Evolutionary conservation across 2,888 invertebrate genomes (phyloP), one percentile per base, ranked within the genome.

Genomic region (Sisyra nigra): DNA sequence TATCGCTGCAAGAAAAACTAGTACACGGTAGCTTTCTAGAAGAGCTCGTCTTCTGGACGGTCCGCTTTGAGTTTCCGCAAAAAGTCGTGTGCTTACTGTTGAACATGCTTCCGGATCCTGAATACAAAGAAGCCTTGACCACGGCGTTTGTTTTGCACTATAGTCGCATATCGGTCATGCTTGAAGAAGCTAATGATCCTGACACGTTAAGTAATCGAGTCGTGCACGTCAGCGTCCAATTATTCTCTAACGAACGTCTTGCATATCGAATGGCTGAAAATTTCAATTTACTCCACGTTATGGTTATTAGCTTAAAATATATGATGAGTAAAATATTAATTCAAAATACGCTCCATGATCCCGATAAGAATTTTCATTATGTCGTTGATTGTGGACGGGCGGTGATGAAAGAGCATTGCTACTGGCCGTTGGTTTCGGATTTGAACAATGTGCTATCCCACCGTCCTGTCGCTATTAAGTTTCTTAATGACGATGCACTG

Each of bases 11-110:
- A 54, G 80, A 82, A 50, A 74, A 78, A 24, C 66, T 92, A 32
- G 73, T 77, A 29, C 91, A 93, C 63, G 76, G 74, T 52, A 89
- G 87, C 0, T 75, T 93, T 48, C 68, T 93, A 14, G 94, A 96
- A 61, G 97, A 97, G 67, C 74, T 97, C 50, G 87, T 96, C 52
- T 96, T 97, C 68, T 97, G 97, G 96, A 92, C 91, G 15, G 91
- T 96, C 47, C 88, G 88, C 59, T 92, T 86, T 62, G 93, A 96
- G 63, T 97, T 96, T 66, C 96, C 96, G 1, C 93, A 96, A 66
- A 92, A 91, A 59, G 75, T 97, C 44, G 94, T 96, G 42, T 96
- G 94, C 57, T 76, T 96, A 50, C 66, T 97, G 47, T 73, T 97
- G 42, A 92, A 93, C 59, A 86, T 97, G 82, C 67, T 97, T 54